These are phyloP conservation scores for Stictonetta naevosa DNA, from an alignment of 2,113 vertebrate species.

Conservation along the genomic window DNA sequence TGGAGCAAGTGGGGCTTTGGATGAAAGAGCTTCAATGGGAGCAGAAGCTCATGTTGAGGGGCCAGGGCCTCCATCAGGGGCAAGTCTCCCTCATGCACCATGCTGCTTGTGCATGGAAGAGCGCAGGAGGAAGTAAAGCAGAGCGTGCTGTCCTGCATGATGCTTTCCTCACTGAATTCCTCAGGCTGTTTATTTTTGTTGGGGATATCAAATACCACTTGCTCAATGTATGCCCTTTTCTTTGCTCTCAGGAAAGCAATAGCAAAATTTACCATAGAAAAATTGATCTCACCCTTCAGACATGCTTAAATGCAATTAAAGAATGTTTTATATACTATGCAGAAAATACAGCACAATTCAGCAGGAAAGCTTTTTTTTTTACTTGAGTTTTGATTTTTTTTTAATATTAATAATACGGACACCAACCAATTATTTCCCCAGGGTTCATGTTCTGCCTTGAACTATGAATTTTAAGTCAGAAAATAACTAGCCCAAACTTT, in stretches of 20 bases:
- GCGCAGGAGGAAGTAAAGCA: background rate
- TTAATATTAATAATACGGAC: background rate
- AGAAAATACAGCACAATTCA: background rate
- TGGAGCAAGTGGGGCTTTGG: too few species aligned
- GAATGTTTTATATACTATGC: background rate
- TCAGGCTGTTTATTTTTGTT: background rate
- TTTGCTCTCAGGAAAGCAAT: background rate
- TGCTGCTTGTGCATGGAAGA: background rate
- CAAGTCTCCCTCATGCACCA: background rate
- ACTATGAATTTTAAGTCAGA: background rate
- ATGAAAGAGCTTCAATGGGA: background rate
- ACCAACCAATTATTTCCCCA: background rate
- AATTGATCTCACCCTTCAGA: background rate
- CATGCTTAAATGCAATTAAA: background rate
- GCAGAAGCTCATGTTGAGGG: background rate
- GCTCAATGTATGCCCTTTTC: background rate
- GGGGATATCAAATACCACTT: background rate
- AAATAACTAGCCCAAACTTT: background rate
- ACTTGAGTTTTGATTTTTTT: background rate
- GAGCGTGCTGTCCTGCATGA: background rate
- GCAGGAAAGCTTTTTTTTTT: background rate
- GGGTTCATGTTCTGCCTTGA: background rate
- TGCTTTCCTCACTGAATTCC: background rate
- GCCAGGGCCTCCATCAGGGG: too few species aligned
- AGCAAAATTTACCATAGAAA: background rate